Percentiles rank a stretch among this genome's conserved stretches.
phyloP scores from a whole-genome alignment of 2,113 vertebrate species.

The Conger conger region DNA sequence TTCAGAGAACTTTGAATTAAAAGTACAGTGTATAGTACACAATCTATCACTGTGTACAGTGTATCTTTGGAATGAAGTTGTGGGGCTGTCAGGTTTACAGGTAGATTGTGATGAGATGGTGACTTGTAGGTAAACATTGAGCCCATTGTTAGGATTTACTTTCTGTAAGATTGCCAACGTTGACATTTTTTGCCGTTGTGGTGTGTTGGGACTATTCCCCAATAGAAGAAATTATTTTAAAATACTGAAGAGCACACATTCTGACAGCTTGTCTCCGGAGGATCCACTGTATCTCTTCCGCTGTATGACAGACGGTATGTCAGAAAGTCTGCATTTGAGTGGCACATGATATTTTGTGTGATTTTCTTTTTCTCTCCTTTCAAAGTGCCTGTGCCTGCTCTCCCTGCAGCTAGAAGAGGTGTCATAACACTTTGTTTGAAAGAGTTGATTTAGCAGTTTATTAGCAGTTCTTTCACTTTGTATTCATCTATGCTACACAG shows the following conservation, averaged over 20 bases:
- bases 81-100: not conserved
- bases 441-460: not conserved
- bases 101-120: not conserved
- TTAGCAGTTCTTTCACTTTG: not conserved
- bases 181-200: not conserved
- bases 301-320: not conserved
- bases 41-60: not conserved
- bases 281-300: not conserved
- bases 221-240: conserved; percentile 1
- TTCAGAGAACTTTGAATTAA: not conserved
- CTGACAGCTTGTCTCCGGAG: not conserved
- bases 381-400: conserved; percentile 8
- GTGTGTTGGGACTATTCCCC: not conserved
- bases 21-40: not conserved
- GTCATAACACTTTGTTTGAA: not conserved
- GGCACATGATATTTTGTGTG: not conserved
- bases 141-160: not conserved
- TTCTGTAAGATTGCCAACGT: not conserved
- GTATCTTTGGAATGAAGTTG: not conserved
- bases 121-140: not conserved
- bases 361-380: not conserved
- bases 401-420: not conserved
- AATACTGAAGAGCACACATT: not conserved
- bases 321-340: not conserved
- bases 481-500: not conserved